phyloP scores from a whole-genome alignment of 2,797 vertebrate species.

The Gallinago nigripennis region DNA sequence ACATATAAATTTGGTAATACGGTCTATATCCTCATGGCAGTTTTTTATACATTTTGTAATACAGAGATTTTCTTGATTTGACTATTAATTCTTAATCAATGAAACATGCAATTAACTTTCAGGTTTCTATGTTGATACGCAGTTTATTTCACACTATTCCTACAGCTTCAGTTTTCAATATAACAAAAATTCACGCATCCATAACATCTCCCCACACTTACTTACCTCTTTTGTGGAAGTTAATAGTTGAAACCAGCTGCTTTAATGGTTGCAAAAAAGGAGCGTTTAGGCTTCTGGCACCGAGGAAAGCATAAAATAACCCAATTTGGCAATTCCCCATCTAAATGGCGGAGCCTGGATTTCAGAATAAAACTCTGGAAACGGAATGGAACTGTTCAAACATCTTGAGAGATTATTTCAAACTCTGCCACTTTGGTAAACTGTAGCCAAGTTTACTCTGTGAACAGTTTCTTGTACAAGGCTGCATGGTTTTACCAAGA shows the following conservation, averaged over 20 bases:
- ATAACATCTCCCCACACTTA: background rate
- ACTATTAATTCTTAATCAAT: background rate
- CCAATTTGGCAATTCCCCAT: background rate
- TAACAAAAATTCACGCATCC: background rate
- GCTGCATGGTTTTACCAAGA: background rate
- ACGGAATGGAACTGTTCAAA: background rate
- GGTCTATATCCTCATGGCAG: background rate
- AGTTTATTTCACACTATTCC: background rate
- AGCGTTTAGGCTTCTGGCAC: background rate
- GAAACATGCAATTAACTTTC: background rate
- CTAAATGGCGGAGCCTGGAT: background rate
- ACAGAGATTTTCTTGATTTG: background rate
- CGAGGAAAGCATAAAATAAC: background rate
- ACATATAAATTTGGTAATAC: background rate
- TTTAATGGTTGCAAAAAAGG: background rate
- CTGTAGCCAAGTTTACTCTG: background rate
- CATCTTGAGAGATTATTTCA: background rate
- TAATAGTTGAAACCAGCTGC: background rate
- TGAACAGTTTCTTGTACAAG: background rate
- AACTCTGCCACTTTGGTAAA: background rate
- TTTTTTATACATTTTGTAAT: background rate
- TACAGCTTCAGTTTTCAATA: background rate
- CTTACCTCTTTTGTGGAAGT: background rate
- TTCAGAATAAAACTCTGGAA: background rate
- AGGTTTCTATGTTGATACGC: background rate